Percentiles rank a stretch among this genome's conserved stretches.
Conservation (phyloP, 2,797 vertebrate genomes). For the Melanitta fusca region DNA sequence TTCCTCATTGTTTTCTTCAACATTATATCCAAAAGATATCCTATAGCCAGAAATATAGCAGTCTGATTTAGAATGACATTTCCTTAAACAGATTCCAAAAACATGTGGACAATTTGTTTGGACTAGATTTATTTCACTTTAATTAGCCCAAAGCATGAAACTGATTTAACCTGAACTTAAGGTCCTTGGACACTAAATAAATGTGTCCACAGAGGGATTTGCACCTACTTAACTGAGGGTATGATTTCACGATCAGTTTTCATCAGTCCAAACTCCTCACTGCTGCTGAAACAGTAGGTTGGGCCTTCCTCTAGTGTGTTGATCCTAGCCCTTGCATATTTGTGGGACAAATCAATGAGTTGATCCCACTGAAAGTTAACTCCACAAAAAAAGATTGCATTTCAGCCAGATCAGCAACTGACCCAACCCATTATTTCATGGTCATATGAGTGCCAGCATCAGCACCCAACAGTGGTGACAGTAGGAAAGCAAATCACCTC, state of each 20-base stretch:
- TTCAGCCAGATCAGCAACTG: neutral
- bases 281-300: neutral
- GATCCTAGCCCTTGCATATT: neutral
- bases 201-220: conserved; percentile 45
- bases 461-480: neutral
- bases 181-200: conserved; percentile 18
- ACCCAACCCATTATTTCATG: neutral
- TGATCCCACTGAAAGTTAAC: neutral
- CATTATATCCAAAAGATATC: neutral
- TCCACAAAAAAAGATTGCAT: neutral
- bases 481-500: neutral
- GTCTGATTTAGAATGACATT: neutral
- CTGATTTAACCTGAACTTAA: conserved; percentile 25
- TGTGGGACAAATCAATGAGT: neutral
- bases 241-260: conserved; percentile 51
- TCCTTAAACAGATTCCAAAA: conserved; percentile 10
- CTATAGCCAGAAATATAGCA: neutral
- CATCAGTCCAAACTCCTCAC: neutral
- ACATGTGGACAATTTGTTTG: neutral
- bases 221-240: conserved; percentile 46
- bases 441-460: neutral
- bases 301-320: neutral
- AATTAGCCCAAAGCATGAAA: conserved; percentile 11
- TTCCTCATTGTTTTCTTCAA: neutral
- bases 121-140: conserved; percentile 10